Conservation (phyloP, 23 tunicate species). For the Styela clava region DNA sequence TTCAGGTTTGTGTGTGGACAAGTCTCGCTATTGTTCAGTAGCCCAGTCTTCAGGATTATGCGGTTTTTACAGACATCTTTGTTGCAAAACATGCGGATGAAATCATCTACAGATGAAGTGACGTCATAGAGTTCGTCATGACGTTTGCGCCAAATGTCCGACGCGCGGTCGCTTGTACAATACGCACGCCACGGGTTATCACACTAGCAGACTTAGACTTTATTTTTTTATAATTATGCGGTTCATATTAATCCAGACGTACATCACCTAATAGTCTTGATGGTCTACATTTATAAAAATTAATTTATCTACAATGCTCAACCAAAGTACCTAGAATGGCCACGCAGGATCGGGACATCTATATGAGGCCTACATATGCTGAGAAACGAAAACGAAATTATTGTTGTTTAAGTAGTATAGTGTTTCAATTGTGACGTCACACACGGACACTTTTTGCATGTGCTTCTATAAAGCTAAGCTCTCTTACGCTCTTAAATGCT, state of each 20-base stretch:
- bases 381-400: too few relatives aligned
- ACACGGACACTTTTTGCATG: neutral
- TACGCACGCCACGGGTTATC: neutral
- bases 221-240: too few relatives aligned
- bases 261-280: too few relatives aligned
- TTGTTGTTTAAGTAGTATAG: too few relatives aligned
- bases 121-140: neutral
- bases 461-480: neutral
- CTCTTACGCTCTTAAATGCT: neutral
- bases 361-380: too few relatives aligned
- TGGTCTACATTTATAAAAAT: too few relatives aligned
- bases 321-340: too few relatives aligned
- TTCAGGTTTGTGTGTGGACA: slow-evolving; percentile 23
- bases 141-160: neutral
- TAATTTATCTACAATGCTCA: too few relatives aligned
- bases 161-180: neutral
- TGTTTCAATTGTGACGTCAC: too few relatives aligned
- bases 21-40: slow-evolving; percentile 3
- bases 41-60: slow-evolving; percentile 8
- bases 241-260: too few relatives aligned
- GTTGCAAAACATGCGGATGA: slow-evolving; percentile 37
- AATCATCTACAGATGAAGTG: neutral
- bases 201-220: too few relatives aligned
- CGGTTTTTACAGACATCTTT: slow-evolving; percentile 12
- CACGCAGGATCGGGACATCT: too few relatives aligned